phyloP scores from a whole-genome alignment of 2,113 vertebrate species.

The Poicephalus meyeri region DNA sequence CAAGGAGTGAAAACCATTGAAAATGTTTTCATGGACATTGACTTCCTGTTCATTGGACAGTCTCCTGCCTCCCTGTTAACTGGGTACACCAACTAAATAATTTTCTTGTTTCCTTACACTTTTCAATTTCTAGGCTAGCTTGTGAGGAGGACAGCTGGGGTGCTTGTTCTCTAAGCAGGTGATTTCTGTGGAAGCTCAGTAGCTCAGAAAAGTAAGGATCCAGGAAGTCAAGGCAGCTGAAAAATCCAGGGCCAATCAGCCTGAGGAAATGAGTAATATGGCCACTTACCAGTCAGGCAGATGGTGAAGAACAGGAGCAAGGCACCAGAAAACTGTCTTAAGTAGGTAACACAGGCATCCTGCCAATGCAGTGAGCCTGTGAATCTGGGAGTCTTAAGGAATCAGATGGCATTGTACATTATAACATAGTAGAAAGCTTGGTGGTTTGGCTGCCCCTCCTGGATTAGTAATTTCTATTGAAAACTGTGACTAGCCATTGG shows the following conservation, averaged over 20 bases:
- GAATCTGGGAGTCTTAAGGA: neutral
- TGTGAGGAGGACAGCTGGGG: neutral
- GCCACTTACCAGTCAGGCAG: neutral
- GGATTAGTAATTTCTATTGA: neutral
- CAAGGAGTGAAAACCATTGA: neutral
- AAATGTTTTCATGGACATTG: neutral
- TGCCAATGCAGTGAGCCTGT: neutral
- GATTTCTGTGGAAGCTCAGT: neutral
- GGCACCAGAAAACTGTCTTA: neutral
- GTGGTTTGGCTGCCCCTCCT: neutral
- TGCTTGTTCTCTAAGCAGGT: neutral
- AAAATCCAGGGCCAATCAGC: neutral
- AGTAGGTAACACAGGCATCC: neutral
- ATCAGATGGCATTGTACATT: neutral
- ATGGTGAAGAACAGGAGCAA: neutral
- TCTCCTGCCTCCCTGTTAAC: neutral
- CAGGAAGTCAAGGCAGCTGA: neutral
- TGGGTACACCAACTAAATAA: neutral
- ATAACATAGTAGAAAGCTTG: neutral
- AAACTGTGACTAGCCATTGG: neutral
- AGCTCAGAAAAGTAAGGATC: neutral
- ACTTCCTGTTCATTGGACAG: neutral
- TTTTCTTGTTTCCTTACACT: neutral
- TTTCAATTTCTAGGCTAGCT: neutral
- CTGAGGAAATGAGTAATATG: neutral